These are phyloP conservation scores for Crossaster papposus DNA, from an alignment of 53 echinoderm and acorn worm genomes.

Conservation along the genomic window DNA sequence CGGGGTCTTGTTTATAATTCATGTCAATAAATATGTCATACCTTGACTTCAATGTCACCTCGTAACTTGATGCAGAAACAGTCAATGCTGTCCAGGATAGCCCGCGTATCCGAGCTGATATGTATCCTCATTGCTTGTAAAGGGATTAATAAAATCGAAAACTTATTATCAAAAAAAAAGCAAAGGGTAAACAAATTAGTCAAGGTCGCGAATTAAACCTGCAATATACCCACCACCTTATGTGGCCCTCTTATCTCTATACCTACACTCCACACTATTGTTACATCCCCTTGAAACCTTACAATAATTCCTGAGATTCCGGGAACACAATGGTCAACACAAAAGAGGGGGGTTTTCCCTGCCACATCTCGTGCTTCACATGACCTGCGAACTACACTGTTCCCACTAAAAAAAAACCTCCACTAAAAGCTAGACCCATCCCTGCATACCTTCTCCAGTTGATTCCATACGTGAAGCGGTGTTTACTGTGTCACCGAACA, in stretches of 20 bases:
- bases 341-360: no score
- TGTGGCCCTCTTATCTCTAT: no score
- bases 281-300: no score
- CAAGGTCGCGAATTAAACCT: no score
- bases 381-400: no score
- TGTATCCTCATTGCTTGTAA: slow-evolving; percentile 86
- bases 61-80: slow-evolving; percentile 66
- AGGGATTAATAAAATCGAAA: background rate
- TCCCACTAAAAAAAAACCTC: no score
- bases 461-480: slow-evolving; percentile 42
- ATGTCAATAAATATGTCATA: background rate
- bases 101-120: slow-evolving; percentile 63
- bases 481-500: slow-evolving; percentile 44
- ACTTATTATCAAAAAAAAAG: background rate
- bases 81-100: slow-evolving; percentile 57
- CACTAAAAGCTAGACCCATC: background rate
- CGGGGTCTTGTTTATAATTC: background rate
- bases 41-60: slow-evolving; percentile 87
- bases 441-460: slow-evolving; percentile 18
- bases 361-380: no score
- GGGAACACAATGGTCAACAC: no score
- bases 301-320: no score
- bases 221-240: no score
- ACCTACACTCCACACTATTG: no score
- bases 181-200: no score